These are phyloP conservation scores for Drosophila bipectinata DNA, from an alignment of 1,140 invertebrate genomes.

Conservation along the genomic window DNA sequence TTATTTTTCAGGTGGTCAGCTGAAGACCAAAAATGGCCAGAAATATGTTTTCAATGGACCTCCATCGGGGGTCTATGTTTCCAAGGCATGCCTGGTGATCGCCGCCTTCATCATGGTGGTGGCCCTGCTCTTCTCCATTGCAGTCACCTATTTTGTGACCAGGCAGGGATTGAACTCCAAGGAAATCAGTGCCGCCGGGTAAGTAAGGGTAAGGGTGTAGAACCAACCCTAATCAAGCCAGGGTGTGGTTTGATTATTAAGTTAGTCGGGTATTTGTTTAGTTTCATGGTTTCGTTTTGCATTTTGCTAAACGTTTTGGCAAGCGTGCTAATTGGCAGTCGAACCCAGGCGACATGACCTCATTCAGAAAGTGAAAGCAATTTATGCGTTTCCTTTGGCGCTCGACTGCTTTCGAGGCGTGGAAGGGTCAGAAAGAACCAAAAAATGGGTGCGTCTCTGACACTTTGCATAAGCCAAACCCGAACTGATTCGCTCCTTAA, in stretches of 20 bases:
- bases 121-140: conserved; percentile 67
- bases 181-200: conserved; percentile 51
- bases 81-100: conserved; percentile 66
- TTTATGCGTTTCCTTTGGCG: conserved; percentile 34
- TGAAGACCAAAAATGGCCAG: conserved; percentile 83
- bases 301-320: conserved; percentile 57
- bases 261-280: conserved; percentile 47
- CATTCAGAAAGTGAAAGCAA: conserved; percentile 69
- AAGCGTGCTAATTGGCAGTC: conserved; percentile 67
- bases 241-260: conserved; percentile 21
- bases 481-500: conserved; percentile 18
- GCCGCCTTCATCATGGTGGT: conserved; percentile 60
- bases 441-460: conserved; percentile 30
- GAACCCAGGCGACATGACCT: conserved; percentile 54
- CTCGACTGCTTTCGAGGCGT: conserved; percentile 55
- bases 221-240: conserved; percentile 26
- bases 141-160: conserved; percentile 77
- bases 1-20: conserved; percentile 70
- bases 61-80: conserved; percentile 77
- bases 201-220: conserved; percentile 29
- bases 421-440: conserved; percentile 51
- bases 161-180: conserved; percentile 29
- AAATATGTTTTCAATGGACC: conserved; percentile 82
- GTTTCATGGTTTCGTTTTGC: conserved; percentile 23
- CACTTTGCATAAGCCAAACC: conserved; percentile 41